phyloP scores from a whole-genome alignment of 2,113 vertebrate genomes.

The Monarcha castaneiventris region DNA sequence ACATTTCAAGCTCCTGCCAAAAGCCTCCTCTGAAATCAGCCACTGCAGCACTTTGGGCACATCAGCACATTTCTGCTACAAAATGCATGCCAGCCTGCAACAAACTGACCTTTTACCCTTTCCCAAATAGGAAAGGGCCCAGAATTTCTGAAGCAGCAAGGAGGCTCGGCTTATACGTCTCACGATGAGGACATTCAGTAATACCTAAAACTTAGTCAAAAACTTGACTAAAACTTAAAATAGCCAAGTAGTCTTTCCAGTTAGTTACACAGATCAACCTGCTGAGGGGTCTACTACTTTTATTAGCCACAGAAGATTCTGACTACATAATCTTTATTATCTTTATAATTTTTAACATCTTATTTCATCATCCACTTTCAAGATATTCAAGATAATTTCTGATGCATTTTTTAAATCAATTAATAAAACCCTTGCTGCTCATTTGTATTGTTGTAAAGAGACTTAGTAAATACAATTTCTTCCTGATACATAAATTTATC shows the following conservation, averaged over 20 bases:
- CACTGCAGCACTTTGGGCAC: slow-evolving; percentile 25
- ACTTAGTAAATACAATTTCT: background rate
- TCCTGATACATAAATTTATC: background rate
- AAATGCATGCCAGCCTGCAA: background rate
- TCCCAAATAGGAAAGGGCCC: slow-evolving; percentile 75
- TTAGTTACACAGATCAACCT: background rate
- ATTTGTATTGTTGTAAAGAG: background rate
- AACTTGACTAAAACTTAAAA: background rate
- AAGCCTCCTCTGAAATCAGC: slow-evolving; percentile 15
- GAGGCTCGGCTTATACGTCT: slow-evolving; percentile 76
- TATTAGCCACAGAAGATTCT: background rate
- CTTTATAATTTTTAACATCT: background rate
- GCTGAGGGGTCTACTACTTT: background rate
- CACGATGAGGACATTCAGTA: slow-evolving; percentile 22
- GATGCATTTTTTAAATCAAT: background rate
- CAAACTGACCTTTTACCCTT: slow-evolving; percentile 71
- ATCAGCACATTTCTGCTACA: slow-evolving; percentile 38
- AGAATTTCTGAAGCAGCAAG: slow-evolving; percentile 80
- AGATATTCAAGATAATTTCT: background rate
- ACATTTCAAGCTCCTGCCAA: background rate
- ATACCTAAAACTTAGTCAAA: background rate
- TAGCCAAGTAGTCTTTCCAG: background rate
- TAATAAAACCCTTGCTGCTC: slow-evolving; percentile 5
- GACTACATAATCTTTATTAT: background rate
- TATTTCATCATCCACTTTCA: background rate